These are phyloP conservation scores for Caracal caracal DNA, from an alignment of 2,113 vertebrate genomes.

Conservation along the genomic window DNA sequence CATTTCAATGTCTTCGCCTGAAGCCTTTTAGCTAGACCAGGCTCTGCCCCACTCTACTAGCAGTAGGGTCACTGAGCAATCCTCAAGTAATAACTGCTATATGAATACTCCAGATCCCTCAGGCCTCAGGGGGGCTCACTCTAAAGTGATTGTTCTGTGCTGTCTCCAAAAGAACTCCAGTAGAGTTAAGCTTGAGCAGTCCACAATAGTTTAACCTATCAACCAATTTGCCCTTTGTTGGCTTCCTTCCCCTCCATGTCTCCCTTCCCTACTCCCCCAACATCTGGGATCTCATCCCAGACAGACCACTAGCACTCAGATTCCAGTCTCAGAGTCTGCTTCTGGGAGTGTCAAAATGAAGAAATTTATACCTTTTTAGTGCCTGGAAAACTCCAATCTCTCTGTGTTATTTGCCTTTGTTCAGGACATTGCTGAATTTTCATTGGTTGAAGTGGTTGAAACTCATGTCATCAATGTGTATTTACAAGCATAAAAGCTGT, in stretches of 20 bases:
- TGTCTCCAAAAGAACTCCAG: not conserved
- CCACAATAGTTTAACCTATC: not conserved
- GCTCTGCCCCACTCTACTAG: not conserved
- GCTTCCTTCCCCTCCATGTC: not conserved
- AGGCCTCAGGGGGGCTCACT: not conserved
- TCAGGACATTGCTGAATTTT: not conserved
- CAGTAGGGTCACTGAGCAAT: not conserved
- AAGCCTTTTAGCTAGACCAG: not conserved
- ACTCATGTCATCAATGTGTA: not conserved
- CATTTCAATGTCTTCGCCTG: not conserved
- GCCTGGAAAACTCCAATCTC: not conserved
- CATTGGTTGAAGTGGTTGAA: not conserved
- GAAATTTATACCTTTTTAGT: not conserved
- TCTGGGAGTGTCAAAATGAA: not conserved
- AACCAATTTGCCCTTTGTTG: not conserved
- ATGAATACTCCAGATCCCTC: not conserved
- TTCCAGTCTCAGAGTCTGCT: not conserved
- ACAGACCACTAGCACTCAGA: not conserved
- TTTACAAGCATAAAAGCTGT: not conserved
- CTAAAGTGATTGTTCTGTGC: not conserved
- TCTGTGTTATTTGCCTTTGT: not conserved
- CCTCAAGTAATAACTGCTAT: not conserved
- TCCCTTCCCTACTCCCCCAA: not conserved
- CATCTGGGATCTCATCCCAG: not conserved
- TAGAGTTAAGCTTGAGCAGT: not conserved